phyloP scores from a whole-genome alignment of 2,888 invertebrate species.

The Euproctis similis region DNA sequence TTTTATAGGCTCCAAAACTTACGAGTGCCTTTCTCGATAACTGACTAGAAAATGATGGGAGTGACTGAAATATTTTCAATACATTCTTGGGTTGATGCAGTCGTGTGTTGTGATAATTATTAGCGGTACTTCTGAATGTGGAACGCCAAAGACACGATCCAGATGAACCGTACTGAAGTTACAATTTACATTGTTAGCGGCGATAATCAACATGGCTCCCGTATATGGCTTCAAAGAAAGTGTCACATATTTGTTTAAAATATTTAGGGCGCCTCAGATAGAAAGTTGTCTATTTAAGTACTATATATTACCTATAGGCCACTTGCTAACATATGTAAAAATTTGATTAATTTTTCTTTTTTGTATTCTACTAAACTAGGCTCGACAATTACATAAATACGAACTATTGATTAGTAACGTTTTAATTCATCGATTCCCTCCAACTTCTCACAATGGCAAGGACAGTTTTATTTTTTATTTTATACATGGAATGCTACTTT shows the following conservation, averaged over 20 bases:
- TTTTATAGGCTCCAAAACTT: slow-evolving; percentile 14
- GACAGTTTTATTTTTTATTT: no score
- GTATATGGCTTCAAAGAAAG: slow-evolving; percentile 48
- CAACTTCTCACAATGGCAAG: no score
- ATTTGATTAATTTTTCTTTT: no score
- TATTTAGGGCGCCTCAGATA: slow-evolving; percentile 33
- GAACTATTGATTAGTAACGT: no score
- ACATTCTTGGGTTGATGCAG: slow-evolving; percentile 19
- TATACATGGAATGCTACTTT: no score
- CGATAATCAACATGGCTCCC: slow-evolving; percentile 47
- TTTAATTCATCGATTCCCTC: no score
- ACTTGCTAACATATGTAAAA: no score
- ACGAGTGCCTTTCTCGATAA: slow-evolving; percentile 39
- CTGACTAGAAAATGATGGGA: slow-evolving; percentile 51
- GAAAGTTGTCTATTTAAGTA: slow-evolving; percentile 22
- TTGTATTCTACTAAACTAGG: no score
- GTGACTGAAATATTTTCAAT: slow-evolving; percentile 37
- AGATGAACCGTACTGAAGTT: slow-evolving; percentile 42
- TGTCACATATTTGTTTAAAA: slow-evolving; percentile 63
- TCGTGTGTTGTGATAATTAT: slow-evolving; percentile 65
- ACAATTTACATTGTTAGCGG: slow-evolving; percentile 67
- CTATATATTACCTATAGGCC: no score
- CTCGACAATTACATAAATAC: no score
- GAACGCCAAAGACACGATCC: slow-evolving; percentile 56
- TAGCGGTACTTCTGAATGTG: slow-evolving; percentile 65